Evolutionary conservation across 2,797 vertebrate species (phyloP).

Genomic region (Pygocentrus nattereri): DNA sequence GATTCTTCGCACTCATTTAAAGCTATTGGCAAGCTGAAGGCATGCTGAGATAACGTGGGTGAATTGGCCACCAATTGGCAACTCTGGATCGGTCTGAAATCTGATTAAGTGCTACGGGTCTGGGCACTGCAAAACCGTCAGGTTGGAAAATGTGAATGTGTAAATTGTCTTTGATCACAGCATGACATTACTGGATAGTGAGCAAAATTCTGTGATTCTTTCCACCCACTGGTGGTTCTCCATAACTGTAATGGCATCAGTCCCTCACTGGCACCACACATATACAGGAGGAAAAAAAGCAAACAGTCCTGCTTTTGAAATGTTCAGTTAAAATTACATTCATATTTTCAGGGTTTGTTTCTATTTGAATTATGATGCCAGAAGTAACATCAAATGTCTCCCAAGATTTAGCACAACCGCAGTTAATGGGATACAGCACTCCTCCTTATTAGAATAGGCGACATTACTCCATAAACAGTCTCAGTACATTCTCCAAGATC

Average conservation of each 20-base stretch:
- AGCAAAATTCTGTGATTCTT: not conserved
- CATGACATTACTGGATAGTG: slow-evolving; percentile 31
- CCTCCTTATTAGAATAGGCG: not conserved
- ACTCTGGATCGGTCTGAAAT: slow-evolving; percentile 14
- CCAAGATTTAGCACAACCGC: no score
- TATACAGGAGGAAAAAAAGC: not conserved
- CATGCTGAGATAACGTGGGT: slow-evolving; percentile 7
- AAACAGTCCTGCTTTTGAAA: not conserved
- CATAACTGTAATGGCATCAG: not conserved
- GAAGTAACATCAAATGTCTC: no score
- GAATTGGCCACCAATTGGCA: slow-evolving; percentile 11
- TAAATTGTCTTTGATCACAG: slow-evolving; percentile 38
- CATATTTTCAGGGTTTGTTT: not conserved
- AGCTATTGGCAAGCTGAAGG: slow-evolving; percentile 7
- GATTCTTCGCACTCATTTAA: slow-evolving; percentile 29
- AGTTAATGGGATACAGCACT: not conserved
- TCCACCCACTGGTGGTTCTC: not conserved
- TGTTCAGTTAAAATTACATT: not conserved
- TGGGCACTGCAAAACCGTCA: slow-evolving; percentile 68
- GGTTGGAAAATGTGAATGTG: slow-evolving; percentile 22
- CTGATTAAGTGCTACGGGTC: slow-evolving; percentile 24
- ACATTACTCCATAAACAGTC: not conserved
- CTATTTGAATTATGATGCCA: not conserved
- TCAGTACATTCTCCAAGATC: not conserved
- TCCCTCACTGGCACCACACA: not conserved